Evolutionary conservation across 2,797 vertebrate species (phyloP), one percentile per base, ranked within the genome.

Genomic region (Periparus ater): DNA sequence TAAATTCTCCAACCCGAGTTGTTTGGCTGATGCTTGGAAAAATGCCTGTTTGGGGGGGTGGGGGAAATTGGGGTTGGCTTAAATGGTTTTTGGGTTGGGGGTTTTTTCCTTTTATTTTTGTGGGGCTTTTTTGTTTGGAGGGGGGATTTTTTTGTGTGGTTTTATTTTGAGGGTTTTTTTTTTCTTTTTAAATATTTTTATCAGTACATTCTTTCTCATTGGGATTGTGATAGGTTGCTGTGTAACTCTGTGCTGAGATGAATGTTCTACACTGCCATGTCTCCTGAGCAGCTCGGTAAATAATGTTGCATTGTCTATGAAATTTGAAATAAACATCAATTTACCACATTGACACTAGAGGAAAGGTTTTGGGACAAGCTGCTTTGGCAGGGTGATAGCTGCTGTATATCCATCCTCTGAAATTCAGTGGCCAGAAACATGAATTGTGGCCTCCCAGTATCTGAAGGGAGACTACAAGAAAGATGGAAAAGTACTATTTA

Each of bases 1-100:
- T 94, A 95, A 89, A 88, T 94, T 91, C 67, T 94, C 81, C 85
- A 88, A 62, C 80, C 67, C 54, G 71, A 79, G 55, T 62, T 91
- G 29, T 62, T 93, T 94, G 72, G 17, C 62, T 78, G 60, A 51
- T 83, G 36, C 42, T 53, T 95, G 81, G 74, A 75, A 74, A 54
- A 87, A 50, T 57, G 77, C 47, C 62, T 92, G 30, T 65, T 82
- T 73, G 17, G 25, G 9, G 30, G 2, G 8, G 2, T 42, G 32
- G 26, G 6, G 16, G 7, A 54, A 78, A 5, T 20, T 54, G 11
- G 32, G 6, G 9, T 18, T 72, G 42, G 2, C 11, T 66, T 47
- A 25, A 53, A 8, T 8, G 3, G 2, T 57, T 48, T 48, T 34
- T 17, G 19, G 6, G 4, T 7, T n/a, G 66, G 1, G 66, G 1